Evolutionary conservation across 2,113 vertebrate genomes (phyloP), one percentile per base, ranked within the genome.

Genomic region (Phylloscopus trochilus): DNA sequence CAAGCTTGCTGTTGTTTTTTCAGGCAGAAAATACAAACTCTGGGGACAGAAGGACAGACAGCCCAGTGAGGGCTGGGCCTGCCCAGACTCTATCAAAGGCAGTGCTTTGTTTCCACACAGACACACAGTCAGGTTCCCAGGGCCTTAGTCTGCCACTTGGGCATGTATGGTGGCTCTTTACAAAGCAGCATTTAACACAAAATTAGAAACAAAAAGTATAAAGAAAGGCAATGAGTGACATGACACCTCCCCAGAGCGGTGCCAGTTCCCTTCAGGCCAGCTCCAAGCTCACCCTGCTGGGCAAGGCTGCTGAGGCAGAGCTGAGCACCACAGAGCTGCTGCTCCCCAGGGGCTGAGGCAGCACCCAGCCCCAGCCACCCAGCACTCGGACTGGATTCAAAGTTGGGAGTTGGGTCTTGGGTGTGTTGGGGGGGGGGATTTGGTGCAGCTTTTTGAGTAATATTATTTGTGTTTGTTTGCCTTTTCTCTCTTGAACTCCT

Each of bases 331-430:
- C 37, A 6, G 64, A 47, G 76, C 58, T 77, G 69, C 69, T 49
- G 56, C 69, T 60, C 11, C 70, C 23, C 58, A 12, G 13, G 2
- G 21, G 4, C 60, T 0, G 12, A 4, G 67, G 67, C 67, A 41
- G n/a, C 43, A 11, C 0, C 0, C 31, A 30, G 37, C 52, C 51
- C 41, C 68, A 27, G 64, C 59, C 55, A 13, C 33, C 10, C 8
- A 59, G 19, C 13, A 4, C 17, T 46, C 0, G 0, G 7, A 9
- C 1, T 39, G 35, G 5, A 33, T 27, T 41, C 55, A 7, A 47
- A 20, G 7, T 4, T 43, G 24, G 59, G 28, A 70, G 7, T 0
- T 81, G 35, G 22, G 16, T 5, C 75, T 53, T 28, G 28, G 10
- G 23, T 22, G 66, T 66, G 9, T 7, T 30, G 6, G 2, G 9